Evolutionary conservation across 1,140 invertebrate genomes (phyloP).

Genomic region (Phymorhynchus buccinoides): DNA sequence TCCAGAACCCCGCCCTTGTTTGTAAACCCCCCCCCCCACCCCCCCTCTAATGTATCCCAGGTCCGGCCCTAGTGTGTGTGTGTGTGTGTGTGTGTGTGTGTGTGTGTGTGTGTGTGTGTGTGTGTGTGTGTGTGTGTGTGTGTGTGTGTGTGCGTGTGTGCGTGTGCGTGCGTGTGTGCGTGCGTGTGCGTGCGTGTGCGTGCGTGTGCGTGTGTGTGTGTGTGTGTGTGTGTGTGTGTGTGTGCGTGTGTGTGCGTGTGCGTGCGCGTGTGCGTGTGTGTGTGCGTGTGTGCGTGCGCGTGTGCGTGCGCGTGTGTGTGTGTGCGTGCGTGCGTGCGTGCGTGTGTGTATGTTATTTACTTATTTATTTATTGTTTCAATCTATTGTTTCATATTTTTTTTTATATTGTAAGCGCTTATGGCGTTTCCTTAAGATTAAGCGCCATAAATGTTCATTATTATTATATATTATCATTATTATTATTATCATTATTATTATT

Average conservation of each 20-base stretch:
- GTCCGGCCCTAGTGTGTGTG: neutral
- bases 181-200: neutral
- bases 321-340: neutral
- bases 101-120: neutral
- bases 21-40: too few relatives aligned
- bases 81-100: neutral
- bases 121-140: neutral
- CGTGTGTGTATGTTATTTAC: neutral
- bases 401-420: too few relatives aligned
- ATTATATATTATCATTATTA: too few relatives aligned
- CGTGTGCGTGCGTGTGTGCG: neutral
- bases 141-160: neutral
- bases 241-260: neutral
- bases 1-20: too few relatives aligned
- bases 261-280: neutral
- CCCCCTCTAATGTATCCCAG: neutral
- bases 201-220: neutral
- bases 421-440: too few relatives aligned
- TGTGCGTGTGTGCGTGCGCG: neutral
- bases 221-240: neutral
- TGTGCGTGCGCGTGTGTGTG: slow-evolving; percentile 17
- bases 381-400: neutral
- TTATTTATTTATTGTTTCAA: neutral
- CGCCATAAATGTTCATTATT: too few relatives aligned
- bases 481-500: too few relatives aligned